phyloP scores from a whole-genome alignment of 2,113 vertebrate genomes.

The Lates calcarifer region DNA sequence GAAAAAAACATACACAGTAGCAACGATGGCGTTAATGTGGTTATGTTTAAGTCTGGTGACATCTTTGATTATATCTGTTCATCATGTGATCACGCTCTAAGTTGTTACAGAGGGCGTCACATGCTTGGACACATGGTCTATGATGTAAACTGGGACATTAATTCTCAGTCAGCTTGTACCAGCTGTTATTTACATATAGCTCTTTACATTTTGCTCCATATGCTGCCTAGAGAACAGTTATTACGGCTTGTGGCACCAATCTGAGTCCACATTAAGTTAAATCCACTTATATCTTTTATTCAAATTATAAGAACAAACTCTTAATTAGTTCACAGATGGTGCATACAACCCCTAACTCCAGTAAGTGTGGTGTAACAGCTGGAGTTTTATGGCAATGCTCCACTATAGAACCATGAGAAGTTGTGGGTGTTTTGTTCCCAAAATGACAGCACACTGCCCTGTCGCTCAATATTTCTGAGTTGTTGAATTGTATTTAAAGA shows the following conservation, averaged over 20 bases:
- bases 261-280: slow-evolving; percentile 10
- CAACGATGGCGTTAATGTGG: neutral
- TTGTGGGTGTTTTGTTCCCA: neutral
- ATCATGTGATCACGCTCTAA: neutral
- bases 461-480: slow-evolving; percentile 4
- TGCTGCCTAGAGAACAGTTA: slow-evolving; percentile 34
- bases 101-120: neutral
- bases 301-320: neutral
- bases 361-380: neutral
- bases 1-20: neutral
- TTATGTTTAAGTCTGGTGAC: neutral
- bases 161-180: slow-evolving; percentile 14
- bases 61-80: slow-evolving; percentile 16
- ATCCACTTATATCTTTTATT: slow-evolving; percentile 28
- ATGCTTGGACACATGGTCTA: slow-evolving; percentile 3
- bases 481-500: neutral
- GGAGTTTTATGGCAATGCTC: neutral
- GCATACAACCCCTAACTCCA: neutral
- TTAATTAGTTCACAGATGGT: slow-evolving; percentile 8
- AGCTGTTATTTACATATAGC: slow-evolving; percentile 37
- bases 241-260: slow-evolving; percentile 40
- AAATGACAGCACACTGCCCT: neutral
- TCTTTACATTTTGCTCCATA: slow-evolving; percentile 40
- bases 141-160: slow-evolving; percentile 9
- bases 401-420: neutral